Evolutionary conservation across 2,888 invertebrate species (phyloP).

Genomic region (Yponomeuta sedellus): DNA sequence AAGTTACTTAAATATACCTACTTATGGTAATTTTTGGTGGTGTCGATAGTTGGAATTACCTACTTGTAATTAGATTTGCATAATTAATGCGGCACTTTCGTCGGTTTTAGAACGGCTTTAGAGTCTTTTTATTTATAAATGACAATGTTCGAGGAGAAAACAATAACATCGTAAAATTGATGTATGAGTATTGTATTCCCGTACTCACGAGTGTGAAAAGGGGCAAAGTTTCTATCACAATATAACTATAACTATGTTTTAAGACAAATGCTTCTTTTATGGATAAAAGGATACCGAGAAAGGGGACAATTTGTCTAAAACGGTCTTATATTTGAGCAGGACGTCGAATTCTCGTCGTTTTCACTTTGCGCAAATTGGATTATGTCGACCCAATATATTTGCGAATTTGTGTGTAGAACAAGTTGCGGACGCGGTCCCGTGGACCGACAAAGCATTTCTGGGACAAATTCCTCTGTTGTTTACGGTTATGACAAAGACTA

Average conservation of each 20-base stretch:
- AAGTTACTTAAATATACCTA: not conserved
- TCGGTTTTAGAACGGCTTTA: not conserved
- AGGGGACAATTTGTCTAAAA: constrained; percentile 70
- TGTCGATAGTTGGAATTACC: no score
- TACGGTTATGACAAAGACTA: constrained; percentile 58
- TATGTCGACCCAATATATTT: constrained; percentile 67
- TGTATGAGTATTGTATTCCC: constrained; percentile 14
- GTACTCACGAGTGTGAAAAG: constrained; percentile 31
- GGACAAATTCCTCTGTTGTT: constrained; percentile 58
- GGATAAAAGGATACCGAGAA: constrained; percentile 57
- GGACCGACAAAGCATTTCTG: constrained; percentile 59
- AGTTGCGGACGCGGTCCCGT: constrained; percentile 46
- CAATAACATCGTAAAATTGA: constrained; percentile 14
- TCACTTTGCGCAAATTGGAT: constrained; percentile 71
- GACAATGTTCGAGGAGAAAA: not conserved
- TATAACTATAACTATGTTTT: constrained; percentile 35
- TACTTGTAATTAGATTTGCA: no score
- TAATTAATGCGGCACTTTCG: no score
- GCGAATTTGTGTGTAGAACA: constrained; percentile 65
- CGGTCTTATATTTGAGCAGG: constrained; percentile 65
- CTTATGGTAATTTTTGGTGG: no score
- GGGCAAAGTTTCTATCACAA: constrained; percentile 40
- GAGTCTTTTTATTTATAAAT: not conserved
- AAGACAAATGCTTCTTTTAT: constrained; percentile 64
- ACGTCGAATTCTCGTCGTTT: constrained; percentile 65